Evolutionary conservation across 2,113 vertebrate genomes (phyloP), one percentile per base, ranked within the genome.

Genomic region (Apteryx mantelli): DNA sequence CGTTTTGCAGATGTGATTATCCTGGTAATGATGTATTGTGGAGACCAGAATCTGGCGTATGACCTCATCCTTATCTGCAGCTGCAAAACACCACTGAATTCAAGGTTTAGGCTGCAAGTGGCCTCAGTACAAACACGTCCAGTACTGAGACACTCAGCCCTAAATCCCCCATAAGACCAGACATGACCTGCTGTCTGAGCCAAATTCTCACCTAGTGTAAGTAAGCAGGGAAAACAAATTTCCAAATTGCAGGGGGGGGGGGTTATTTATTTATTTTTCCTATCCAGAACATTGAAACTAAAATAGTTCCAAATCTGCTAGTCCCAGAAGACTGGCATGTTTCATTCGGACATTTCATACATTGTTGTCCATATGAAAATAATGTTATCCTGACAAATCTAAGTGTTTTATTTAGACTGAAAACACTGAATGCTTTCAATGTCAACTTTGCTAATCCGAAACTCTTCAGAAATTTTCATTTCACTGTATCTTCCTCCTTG

Each of bases 31-130:
- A 86, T 93, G 88, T 75, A 95, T 95, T 90, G 61, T 88, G 80
- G 89, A 90, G 85, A 84, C 89, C 93, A 91, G 79, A 91, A 74
- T 86, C 89, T 91, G 88, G 38, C 1, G 6, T 34, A 97, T 97
- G 96, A 97, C 93, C 85, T 97, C 96, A 97, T 86, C 34, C 73
- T 96, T 97, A 97, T 96, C 93, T 93, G 95, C 97, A 97, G 94
- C 95, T 96, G 97, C 82, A 96, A 81, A 90, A 82, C 61, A 91
- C 97, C 93, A 93, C 91, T 79, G 89, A 63, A 92, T 84, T 93
- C 68, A 60, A 71, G 55, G 42, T 80, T 88, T 18, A 82, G 69
- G 64, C 85, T 95, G 36, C 56, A 88, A 95, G 93, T 86, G 91
- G 91, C 76, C 88, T 88, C 90, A 81, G 65, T 93, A 96, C 85